phyloP scores from a whole-genome alignment of 2,888 invertebrate species.

The Eristalis tenax region DNA sequence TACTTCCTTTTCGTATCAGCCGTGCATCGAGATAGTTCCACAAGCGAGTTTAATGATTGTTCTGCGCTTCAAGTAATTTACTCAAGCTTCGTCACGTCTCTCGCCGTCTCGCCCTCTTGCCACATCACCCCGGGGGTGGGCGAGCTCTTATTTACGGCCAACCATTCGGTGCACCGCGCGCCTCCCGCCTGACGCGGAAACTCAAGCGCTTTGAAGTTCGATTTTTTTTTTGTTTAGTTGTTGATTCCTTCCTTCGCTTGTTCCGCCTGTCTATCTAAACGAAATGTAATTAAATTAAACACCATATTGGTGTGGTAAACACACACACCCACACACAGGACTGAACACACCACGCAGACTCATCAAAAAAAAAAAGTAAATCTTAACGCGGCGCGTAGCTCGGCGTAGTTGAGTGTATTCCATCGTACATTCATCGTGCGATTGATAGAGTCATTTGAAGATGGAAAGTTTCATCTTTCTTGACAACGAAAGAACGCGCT shows the following conservation, averaged over 20 bases:
- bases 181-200: background rate
- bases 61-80: constrained; percentile 54
- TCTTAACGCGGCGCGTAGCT: background rate
- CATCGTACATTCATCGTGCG: constrained; percentile 23
- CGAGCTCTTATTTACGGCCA: constrained; percentile 1
- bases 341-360: background rate
- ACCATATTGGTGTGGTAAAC: constrained; percentile 46
- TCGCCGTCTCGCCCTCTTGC: no score
- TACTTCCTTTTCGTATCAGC: constrained; percentile 2
- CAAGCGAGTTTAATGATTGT: constrained; percentile 40
- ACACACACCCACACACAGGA: background rate
- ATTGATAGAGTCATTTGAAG: constrained; percentile 54
- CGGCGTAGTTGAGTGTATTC: no score
- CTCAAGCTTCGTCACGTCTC: constrained; percentile 44
- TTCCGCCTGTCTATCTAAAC: constrained; percentile 53
- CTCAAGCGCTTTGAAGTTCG: constrained; percentile 62
- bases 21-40: constrained; percentile 9
- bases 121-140: background rate
- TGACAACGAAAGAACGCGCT: no score
- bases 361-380: background rate
- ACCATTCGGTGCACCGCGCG: background rate
- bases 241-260: background rate
- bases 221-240: background rate
- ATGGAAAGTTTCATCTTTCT: background rate
- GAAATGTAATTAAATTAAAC: constrained; percentile 68